A percentile compares a stretch with the other conserved stretches of the same genome.
Evolutionary conservation across 2,797 vertebrate genomes (phyloP).

Genomic region (Helarctos malayanus): DNA sequence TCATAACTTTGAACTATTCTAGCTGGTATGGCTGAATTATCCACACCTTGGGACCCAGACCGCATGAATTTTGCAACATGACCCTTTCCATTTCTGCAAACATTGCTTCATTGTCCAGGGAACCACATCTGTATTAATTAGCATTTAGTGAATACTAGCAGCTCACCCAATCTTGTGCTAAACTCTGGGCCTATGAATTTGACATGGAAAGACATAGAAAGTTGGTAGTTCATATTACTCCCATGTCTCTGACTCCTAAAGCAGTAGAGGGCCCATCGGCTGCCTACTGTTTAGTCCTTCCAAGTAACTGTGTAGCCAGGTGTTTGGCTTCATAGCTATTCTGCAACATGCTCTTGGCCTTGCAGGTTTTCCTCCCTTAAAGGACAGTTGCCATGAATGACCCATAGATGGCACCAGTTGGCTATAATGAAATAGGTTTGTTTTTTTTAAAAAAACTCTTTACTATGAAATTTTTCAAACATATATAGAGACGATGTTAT

Average conservation of each 20-base stretch:
- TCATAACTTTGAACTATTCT: background rate
- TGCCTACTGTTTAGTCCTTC: background rate
- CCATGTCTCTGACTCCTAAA: background rate
- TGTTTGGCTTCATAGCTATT: background rate
- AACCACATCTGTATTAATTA: background rate
- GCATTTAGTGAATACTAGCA: background rate
- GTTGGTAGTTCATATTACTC: background rate
- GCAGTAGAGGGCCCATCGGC: too few relatives aligned
- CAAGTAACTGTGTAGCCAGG: background rate
- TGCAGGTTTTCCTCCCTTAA: background rate
- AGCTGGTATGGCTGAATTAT: background rate
- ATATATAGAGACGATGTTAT: background rate
- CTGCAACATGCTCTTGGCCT: background rate
- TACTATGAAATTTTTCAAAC: background rate
- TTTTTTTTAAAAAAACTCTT: background rate
- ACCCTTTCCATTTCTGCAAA: background rate
- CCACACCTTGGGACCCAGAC: background rate
- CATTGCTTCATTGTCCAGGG: background rate
- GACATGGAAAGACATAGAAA: background rate
- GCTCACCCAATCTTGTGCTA: background rate
- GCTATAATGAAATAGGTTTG: background rate
- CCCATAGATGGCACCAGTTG: conserved; percentile 70
- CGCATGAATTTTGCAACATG: background rate
- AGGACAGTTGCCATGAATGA: background rate
- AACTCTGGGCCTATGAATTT: background rate